phyloP scores from a whole-genome alignment of 2,113 vertebrate species.

The Scolopax mira region DNA sequence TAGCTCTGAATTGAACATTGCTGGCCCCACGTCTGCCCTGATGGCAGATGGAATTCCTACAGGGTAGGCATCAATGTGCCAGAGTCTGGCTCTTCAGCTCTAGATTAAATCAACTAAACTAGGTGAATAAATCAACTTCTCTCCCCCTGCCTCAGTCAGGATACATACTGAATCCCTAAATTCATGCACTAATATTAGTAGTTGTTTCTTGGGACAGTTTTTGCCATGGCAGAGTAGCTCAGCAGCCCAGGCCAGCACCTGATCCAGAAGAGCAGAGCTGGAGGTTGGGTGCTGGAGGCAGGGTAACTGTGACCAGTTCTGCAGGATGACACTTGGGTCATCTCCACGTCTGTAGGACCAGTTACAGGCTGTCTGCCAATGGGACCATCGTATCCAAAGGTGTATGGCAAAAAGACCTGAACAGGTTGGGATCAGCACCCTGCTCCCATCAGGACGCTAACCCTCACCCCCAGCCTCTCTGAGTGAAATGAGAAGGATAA shows the following conservation, averaged over 20 bases:
- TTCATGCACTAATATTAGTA: neutral
- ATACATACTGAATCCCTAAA: neutral
- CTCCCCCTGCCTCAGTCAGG: fast-evolving
- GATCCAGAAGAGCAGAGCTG: neutral
- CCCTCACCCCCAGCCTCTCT: neutral
- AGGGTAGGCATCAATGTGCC: neutral
- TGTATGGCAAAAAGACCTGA: neutral
- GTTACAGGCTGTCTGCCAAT: neutral
- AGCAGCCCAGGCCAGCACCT: neutral
- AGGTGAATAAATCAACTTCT: neutral
- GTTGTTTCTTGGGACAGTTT: neutral
- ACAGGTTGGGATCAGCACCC: neutral
- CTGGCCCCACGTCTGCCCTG: neutral
- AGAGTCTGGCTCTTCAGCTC: neutral
- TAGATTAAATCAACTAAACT: neutral
- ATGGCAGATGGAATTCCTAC: neutral
- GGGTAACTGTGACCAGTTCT: neutral
- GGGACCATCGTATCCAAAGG: neutral
- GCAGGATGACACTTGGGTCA: neutral
- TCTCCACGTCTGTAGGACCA: neutral
- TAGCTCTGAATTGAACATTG: neutral
- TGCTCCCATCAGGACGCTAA: neutral
- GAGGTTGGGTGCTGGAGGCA: neutral
- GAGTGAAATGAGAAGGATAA: neutral
- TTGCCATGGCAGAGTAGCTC: neutral